phyloP scores from a whole-genome alignment of 1,140 invertebrate genomes.

The Zaprionus capensis region DNA sequence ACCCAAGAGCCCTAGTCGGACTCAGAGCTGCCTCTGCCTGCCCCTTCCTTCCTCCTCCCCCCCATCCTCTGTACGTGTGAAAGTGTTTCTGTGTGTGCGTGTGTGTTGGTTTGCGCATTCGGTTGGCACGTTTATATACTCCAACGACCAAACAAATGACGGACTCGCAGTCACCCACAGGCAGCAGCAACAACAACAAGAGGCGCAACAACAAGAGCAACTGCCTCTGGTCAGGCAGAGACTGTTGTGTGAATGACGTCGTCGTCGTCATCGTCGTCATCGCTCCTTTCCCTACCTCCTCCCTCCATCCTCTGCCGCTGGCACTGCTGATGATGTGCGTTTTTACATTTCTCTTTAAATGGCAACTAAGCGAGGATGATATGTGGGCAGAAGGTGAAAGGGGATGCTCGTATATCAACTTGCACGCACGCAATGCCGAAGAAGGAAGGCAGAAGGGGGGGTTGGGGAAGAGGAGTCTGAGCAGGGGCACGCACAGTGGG shows the following conservation, averaged over 20 bases:
- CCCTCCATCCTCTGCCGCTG: not conserved
- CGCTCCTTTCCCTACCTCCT: not conserved
- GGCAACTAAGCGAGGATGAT: constrained; percentile 29
- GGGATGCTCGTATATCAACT: constrained; percentile 48
- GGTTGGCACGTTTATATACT: constrained; percentile 72
- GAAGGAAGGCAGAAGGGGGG: not conserved
- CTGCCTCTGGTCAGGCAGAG: constrained; percentile 58
- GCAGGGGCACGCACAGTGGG: constrained; percentile 33
- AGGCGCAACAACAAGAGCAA: constrained; percentile 9
- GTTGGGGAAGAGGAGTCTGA: constrained; percentile 14
- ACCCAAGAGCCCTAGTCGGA: constrained; percentile 28
- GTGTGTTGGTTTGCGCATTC: constrained; percentile 37
- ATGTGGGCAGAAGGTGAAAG: constrained; percentile 3
- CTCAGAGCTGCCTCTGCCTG: constrained; percentile 2
- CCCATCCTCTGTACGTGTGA: not conserved
- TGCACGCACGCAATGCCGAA: constrained; percentile 51
- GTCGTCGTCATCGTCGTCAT: constrained; percentile 30
- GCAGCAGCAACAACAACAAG: constrained; percentile 22
- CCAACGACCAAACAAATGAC: constrained; percentile 61
- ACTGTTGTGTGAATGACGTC: constrained; percentile 63
- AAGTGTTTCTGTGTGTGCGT: constrained; percentile 21
- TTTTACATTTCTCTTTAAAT: constrained; percentile 61
- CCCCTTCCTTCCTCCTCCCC: not conserved
- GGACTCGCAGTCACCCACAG: constrained; percentile 45
- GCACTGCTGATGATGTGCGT: constrained; percentile 47